Base-by-base conservation (phyloP, 1,140 invertebrate genomes). In the Yoshiicerus persimilis region DNA sequence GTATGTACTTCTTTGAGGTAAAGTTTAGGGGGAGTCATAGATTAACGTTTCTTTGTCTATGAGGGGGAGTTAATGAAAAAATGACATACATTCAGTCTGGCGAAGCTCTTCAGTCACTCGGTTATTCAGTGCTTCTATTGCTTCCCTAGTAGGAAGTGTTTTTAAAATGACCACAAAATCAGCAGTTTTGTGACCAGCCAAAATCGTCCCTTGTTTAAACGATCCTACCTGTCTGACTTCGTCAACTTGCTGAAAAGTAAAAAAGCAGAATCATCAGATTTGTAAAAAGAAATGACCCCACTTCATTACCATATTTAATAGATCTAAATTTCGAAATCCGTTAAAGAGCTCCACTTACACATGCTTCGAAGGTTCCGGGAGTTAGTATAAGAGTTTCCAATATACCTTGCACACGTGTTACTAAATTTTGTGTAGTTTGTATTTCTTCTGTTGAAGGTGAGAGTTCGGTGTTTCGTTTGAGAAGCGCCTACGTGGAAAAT, bases 91-190 rank as follows among this genome's bases (percentile, higher is more conserved):
- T 89, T 90, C 90, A 32, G 88, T 91, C 85, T 90, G 88, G 4
- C 87, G 64, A 0, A 99, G 92, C 90, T 98, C 97, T 77, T 96
- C 95, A 87, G 95, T 93, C 86, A 98, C 96, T 93, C 98, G 98
- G 89, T 96, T 97, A 0, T 97, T 97, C 2, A 99, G 93, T 1
- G 97, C 96, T 92, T 98, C 96, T 0, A 99, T 97, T 6, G 98
- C 97, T 92, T 99, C 98, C 92, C 97, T 97, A 16, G 98, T 99
- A 1, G 99, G 99, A 64, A 99, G 92, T 0, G 98, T 99, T 94
- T 99, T 99, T n/a, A 99, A 94, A 91, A 99, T 98, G 11, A 99
- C 97, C 5, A 99, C 98, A 90, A 99, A 96, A 92, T 99, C 98
- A 25, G 98, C 98, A 0, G 98, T 95, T 92, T 98, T 98, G 91